A percentile compares a stretch with the other conserved stretches of the same genome.
Evolutionary conservation across 2,888 invertebrate genomes (phyloP).

Genomic region (Papilio demoleus): DNA sequence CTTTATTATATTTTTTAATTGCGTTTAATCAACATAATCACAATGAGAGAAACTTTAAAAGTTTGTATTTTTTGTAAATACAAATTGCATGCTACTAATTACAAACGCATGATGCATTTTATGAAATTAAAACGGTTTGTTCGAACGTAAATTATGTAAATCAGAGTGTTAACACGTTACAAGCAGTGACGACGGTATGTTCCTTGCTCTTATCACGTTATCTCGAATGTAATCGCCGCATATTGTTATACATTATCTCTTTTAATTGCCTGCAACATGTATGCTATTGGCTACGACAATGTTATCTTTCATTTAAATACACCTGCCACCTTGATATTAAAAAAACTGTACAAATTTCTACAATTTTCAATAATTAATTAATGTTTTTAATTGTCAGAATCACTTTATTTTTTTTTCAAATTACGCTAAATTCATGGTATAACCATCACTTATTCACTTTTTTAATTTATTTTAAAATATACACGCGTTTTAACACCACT

Average conservation of each 20-base stretch:
- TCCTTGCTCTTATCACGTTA: constrained; percentile 47
- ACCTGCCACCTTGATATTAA: not conserved
- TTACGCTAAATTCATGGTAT: not conserved
- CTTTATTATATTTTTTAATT: too few species aligned
- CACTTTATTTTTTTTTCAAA: not conserved
- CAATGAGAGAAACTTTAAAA: constrained; percentile 16
- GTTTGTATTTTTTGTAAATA: not conserved
- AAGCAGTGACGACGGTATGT: not conserved
- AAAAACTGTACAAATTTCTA: not conserved
- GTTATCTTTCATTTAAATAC: constrained; percentile 34
- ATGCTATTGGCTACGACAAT: constrained; percentile 33
- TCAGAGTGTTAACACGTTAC: constrained; percentile 12
- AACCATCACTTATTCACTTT: not conserved
- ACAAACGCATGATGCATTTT: not conserved
- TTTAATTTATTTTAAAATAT: too few species aligned
- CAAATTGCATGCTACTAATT: not conserved
- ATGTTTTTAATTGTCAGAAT: not conserved
- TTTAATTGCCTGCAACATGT: constrained; percentile 43
- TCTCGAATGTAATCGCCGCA: constrained; percentile 49
- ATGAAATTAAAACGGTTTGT: constrained; percentile 1
- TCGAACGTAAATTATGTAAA: not conserved
- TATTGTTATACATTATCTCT: constrained; percentile 53
- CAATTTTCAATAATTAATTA: constrained; percentile 10
- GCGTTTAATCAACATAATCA: not conserved
- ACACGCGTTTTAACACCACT: too few species aligned